Evolutionary conservation across 2,888 invertebrate species (phyloP).

Genomic region (Galeruca laticollis): DNA sequence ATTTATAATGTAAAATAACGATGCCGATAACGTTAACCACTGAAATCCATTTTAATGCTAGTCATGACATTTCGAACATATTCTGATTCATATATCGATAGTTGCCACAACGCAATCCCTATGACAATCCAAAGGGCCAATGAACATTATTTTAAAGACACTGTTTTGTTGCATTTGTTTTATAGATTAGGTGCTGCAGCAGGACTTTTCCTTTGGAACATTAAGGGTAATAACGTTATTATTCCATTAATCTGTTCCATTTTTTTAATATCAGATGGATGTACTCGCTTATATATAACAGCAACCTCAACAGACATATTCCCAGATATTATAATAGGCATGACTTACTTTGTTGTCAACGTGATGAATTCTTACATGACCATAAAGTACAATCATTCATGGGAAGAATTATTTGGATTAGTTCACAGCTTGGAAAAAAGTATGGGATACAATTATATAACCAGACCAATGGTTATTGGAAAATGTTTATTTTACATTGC

Average conservation of each 20-base stretch:
- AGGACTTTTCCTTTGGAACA: slow-evolving; percentile 1
- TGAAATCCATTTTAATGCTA: not conserved
- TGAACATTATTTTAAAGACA: not conserved
- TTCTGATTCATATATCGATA: not conserved
- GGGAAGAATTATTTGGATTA: not conserved
- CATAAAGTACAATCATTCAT: not conserved
- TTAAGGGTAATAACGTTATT: not conserved
- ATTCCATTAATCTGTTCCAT: not conserved
- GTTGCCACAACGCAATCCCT: not conserved
- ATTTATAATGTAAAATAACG: no score
- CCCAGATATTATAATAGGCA: not conserved
- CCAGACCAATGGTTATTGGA: not conserved
- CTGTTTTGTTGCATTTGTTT: not conserved
- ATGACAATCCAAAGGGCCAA: not conserved
- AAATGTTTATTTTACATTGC: not conserved
- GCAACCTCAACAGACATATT: not conserved
- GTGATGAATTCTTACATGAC: not conserved
- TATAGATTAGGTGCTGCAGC: not conserved
- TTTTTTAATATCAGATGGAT: not conserved
- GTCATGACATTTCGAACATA: not conserved
- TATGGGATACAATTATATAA: not conserved
- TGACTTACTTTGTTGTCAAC: not conserved
- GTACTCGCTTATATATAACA: not conserved
- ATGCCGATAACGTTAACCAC: not conserved
- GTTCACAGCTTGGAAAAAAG: not conserved